A percentile compares a stretch with the other conserved stretches of the same genome.
Conservation (phyloP, 1,140 invertebrate genomes). For the Aphidius gifuensis region DNA sequence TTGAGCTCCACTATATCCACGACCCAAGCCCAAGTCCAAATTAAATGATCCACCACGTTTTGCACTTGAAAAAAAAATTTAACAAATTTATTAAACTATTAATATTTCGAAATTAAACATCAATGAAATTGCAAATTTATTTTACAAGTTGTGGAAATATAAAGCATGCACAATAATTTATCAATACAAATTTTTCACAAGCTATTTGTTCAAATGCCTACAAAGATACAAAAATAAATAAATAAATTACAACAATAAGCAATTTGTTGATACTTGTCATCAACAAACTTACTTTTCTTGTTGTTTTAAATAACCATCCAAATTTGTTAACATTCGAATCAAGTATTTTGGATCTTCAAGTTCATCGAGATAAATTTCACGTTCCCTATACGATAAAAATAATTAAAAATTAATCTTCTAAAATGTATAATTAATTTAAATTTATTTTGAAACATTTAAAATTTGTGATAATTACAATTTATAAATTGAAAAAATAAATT, state of each 20-base stretch:
- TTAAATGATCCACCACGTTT: conserved; percentile 61
- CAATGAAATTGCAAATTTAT: not conserved
- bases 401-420: not conserved
- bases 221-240: not conserved
- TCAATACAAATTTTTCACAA: not conserved
- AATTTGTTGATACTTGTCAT: not conserved
- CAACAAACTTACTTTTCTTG: conserved; percentile 47
- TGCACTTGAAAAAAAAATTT: conserved; percentile 57
- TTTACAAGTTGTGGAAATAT: too few relatives aligned
- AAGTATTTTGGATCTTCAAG: conserved; percentile 47
- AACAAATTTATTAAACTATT: not conserved
- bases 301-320: conserved; percentile 49
- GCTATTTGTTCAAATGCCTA: not conserved
- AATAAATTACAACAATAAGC: not conserved
- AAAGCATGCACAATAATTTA: not conserved
- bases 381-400: not conserved
- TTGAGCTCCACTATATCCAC: conserved; percentile 83
- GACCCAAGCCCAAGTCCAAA: conserved; percentile 75
- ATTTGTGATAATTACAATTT: not conserved
- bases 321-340: conserved; percentile 54
- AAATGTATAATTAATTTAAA: not conserved
- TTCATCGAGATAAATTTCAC: conserved; percentile 51
- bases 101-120: not conserved
- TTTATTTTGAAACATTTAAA: not conserved
- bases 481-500: not conserved